phyloP scores from a whole-genome alignment of 2,888 invertebrate genomes.

The Dromius quadrimaculatus region DNA sequence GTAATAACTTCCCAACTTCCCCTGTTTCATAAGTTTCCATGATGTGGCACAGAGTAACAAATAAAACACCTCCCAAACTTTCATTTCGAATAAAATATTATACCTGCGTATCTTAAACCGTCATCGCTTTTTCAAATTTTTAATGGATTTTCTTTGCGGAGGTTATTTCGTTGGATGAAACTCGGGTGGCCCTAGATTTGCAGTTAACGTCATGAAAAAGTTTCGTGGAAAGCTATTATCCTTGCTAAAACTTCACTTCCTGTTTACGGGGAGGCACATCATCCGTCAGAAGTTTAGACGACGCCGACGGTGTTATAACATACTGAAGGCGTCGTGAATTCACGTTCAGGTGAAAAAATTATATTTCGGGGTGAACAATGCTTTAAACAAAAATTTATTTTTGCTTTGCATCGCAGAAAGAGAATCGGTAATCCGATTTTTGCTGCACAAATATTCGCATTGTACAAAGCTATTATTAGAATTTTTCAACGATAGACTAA shows the following conservation, averaged over 20 bases:
- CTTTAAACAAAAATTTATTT: too few species aligned
- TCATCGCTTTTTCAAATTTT: slow-evolving; percentile 39
- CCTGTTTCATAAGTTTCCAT: slow-evolving; percentile 50
- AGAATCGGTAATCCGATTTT: too few species aligned
- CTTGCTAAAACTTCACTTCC: slow-evolving; percentile 48
- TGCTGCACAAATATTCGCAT: too few species aligned
- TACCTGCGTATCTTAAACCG: slow-evolving; percentile 27
- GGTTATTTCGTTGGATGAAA: slow-evolving; percentile 27
- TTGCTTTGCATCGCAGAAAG: too few species aligned
- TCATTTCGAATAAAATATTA: slow-evolving; percentile 48
- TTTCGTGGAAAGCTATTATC: slow-evolving; percentile 45
- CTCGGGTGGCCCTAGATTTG: slow-evolving; percentile 33
- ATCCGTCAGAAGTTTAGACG: slow-evolving; percentile 41
- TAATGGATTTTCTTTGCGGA: slow-evolving; percentile 33
- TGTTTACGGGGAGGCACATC: slow-evolving; percentile 34
- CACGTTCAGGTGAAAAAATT: slow-evolving; percentile 40
- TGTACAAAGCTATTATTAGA: too few species aligned
- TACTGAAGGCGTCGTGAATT: slow-evolving; percentile 8
- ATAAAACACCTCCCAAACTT: slow-evolving; percentile 47
- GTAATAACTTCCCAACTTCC: slow-evolving; percentile 48
- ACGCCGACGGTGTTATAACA: background rate
- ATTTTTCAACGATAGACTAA: too few species aligned
- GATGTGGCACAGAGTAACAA: slow-evolving; percentile 42
- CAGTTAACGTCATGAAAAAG: slow-evolving; percentile 34
- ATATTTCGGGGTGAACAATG: too few species aligned